Base-by-base conservation (phyloP, 2,113 vertebrate species). In the Sinocyclocheilus grahami region DNA sequence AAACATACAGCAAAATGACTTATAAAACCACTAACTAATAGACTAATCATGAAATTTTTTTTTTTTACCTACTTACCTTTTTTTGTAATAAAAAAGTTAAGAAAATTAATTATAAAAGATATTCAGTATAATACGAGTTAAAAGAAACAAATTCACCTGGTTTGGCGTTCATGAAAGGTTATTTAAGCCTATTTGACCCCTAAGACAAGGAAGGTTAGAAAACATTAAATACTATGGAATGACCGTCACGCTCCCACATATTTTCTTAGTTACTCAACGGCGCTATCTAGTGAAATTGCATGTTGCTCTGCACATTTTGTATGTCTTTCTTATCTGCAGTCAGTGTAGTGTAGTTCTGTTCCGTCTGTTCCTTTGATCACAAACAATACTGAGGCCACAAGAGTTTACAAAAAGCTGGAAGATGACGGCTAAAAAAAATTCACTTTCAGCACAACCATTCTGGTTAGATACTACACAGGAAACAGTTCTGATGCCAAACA, bases 231-330 rank as follows among this genome's bases (percentile, higher is more conserved):
- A 46, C 16, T 20, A 39, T 3, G 3, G 22, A n/a, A 37, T 37
- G 33, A 71, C 39, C 3, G 22, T n/a, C 39, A 13, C 72, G 7
- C 9, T n/a, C 3, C 22, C 12, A 48, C 4, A 63, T n/a, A 62
- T 79, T 39, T 42, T 3, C 14, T 42, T 42, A 42, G 5, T 39
- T 48, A 65, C 8, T 48, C 30, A 24, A 65, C 39, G 30, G n/a
- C 79, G 60, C 60, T 60, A 81, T 81, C 79, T 81, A 20, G 79
- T 20, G 79, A 81, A 79, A 62, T 7, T 16, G 33, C 27, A 39
- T 79, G 30, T 4, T 53, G 76, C 42, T 46, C 42, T 46, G 42
- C 42, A 11, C 10, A 11, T 46, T 46, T 46, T 46, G 9, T 11
- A 46, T 46, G 42, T 46, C 10, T 46, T 2, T 2, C 9, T 46